Evolutionary conservation across 2,888 invertebrate species (phyloP), one percentile per base, ranked within the genome.

Genomic region (Gibbula magus): DNA sequence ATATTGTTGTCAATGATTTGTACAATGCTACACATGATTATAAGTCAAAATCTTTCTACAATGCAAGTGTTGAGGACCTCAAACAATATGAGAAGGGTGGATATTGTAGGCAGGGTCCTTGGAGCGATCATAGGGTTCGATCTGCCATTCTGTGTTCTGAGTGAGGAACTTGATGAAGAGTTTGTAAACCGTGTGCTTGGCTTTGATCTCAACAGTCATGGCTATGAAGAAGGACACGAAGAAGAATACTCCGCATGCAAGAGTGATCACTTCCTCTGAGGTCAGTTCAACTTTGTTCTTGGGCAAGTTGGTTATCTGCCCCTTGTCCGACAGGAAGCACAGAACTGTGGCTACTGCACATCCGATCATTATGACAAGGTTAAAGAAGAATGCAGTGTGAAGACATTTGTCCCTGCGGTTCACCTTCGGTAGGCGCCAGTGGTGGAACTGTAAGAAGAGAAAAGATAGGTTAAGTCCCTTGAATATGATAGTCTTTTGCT

Each of bases 211-310:
- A 22, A 94, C 94, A 82, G 94, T 94, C 91, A 94, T 94, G 75
- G 94, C 94, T 32, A 94, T 91, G 86, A 94, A 94, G 86, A 94
- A 94, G 13, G 94, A 93, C 52, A 94, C 91, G 84, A 94, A 94
- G 89, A 94, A 94, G 74, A 94, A 90, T 16, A 94, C 93, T 0
- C 94, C 94, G 84, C 94, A 94, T 3, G 93, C 91, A 29, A 94
- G 90, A 1, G 94, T 94, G 61, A 94, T 92, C 45, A 94, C 91
- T 85, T 94, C 94, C 61, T 93, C 93, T 13, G 91, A 88, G 0
- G 93, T 93, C 79, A 94, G 90, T 81, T 93, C 91, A n/a, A 91
- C 90, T 80, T 89, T 92, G 89, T 87, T 92, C 86, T 83, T 89
- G 4, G 90, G 89, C 78, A 87, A 86, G 74, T 89, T 89, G 51